phyloP scores from a whole-genome alignment of 2,113 vertebrate species.

The Callospermophilus lateralis region DNA sequence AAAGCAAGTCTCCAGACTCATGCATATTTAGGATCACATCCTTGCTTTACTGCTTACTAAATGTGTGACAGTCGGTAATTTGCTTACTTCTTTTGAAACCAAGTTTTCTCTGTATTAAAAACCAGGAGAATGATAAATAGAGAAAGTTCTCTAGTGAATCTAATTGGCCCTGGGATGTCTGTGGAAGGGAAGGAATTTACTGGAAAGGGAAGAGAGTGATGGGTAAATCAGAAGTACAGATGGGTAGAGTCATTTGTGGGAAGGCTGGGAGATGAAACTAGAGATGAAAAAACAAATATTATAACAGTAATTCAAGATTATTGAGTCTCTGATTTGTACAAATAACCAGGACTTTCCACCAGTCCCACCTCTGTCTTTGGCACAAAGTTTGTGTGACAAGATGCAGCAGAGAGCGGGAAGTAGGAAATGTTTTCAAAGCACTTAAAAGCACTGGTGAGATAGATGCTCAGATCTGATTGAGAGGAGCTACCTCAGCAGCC shows the following conservation, averaged over 20 bases:
- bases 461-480: neutral
- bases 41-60: neutral
- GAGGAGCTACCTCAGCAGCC: neutral
- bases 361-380: neutral
- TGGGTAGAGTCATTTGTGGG: accelerated
- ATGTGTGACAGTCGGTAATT: neutral
- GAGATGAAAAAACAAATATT: neutral
- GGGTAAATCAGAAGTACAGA: neutral
- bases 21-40: neutral
- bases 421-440: neutral
- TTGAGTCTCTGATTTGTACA: neutral
- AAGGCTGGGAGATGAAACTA: neutral
- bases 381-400: neutral
- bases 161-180: neutral
- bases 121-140: neutral
- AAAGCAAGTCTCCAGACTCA: neutral
- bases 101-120: neutral
- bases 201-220: too few relatives aligned
- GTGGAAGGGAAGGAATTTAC: neutral
- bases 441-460: neutral
- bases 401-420: neutral
- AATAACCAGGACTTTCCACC: neutral
- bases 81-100: neutral
- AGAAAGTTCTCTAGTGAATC: neutral
- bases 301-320: neutral